Percentiles rank a stretch among this genome's conserved stretches.
Evolutionary conservation across 2,888 invertebrate species (phyloP).

Genomic region (Drosophila demipolita): DNA sequence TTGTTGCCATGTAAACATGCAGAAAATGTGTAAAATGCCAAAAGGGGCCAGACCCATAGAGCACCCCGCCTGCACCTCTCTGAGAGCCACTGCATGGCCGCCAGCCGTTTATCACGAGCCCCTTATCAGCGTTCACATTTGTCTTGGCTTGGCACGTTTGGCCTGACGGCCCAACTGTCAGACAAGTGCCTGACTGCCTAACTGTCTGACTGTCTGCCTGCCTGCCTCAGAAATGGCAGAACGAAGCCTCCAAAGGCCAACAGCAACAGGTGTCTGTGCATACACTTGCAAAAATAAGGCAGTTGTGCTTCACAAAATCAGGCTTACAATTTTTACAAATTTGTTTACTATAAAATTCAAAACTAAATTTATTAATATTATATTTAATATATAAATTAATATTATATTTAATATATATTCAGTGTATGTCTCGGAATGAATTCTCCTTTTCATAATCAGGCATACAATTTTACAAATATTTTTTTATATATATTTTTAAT

Average conservation of each 20-base stretch:
- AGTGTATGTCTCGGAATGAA: background rate
- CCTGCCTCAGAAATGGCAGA: constrained; percentile 28
- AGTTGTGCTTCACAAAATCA: background rate
- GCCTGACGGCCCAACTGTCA: constrained; percentile 9
- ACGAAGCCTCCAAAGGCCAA: constrained; percentile 22
- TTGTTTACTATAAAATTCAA: no score
- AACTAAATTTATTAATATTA: no score
- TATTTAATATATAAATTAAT: no score
- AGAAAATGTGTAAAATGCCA: constrained; percentile 50
- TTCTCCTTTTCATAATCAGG: background rate
- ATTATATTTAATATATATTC: background rate
- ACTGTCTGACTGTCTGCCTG: background rate
- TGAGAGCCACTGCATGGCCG: constrained; percentile 3
- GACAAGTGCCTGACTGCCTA: background rate
- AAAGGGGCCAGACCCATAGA: constrained; percentile 31
- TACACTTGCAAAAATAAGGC: background rate
- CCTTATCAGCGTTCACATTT: constrained; percentile 57
- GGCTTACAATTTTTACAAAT: background rate
- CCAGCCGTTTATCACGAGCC: constrained; percentile 45
- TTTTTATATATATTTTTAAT: background rate
- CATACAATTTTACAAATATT: background rate
- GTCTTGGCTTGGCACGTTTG: constrained; percentile 46
- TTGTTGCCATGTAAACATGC: constrained; percentile 57
- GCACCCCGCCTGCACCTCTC: background rate
- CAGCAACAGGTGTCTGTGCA: constrained; percentile 39